Evolutionary conservation across 2,888 invertebrate species (phyloP).

Genomic region (Lathronympha strigana): DNA sequence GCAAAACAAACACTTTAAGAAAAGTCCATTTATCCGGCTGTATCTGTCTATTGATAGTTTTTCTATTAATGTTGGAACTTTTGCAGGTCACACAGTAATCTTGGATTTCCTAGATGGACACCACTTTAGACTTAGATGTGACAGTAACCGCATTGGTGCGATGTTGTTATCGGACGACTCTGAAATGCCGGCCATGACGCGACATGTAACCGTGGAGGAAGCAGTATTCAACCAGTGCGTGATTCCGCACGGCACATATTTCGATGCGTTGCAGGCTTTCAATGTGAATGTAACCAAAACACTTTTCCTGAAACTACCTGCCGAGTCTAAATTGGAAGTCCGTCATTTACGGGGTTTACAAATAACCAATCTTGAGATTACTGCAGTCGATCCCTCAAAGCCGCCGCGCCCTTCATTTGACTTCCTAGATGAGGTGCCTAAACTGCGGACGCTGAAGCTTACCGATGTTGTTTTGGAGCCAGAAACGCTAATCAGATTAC

Average conservation of each 20-base stretch:
- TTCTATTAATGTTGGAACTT: not conserved
- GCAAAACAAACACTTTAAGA: too few relatives aligned
- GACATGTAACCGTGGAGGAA: conserved; percentile 6
- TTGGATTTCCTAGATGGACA: conserved; percentile 2
- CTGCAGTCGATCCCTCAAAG: not conserved
- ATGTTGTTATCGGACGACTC: conserved; percentile 23
- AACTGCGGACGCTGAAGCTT: conserved; percentile 5
- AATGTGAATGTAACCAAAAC: conserved; percentile 18
- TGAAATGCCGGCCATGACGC: conserved; percentile 14
- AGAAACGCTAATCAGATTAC: conserved; percentile 1
- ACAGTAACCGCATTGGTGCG: not conserved
- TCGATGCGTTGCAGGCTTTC: conserved; percentile 19
- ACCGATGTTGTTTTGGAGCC: conserved; percentile 1
- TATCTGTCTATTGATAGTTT: not conserved
- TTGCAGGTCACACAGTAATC: conserved; percentile 9
- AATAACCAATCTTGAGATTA: conserved; percentile 1
- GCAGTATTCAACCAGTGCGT: conserved; percentile 15
- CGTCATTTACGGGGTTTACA: conserved; percentile 16
- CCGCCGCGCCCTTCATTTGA: conserved; percentile 9
- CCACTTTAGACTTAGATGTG: conserved; percentile 15
- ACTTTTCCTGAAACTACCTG: conserved; percentile 10
- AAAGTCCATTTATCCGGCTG: too few relatives aligned
- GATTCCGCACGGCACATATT: conserved; percentile 17
- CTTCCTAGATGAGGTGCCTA: conserved; percentile 10
- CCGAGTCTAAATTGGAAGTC: not conserved